Percentiles rank a stretch among this genome's conserved stretches.
phyloP scores from a whole-genome alignment of 2,888 invertebrate genomes.

The Osmoderma eremita region DNA sequence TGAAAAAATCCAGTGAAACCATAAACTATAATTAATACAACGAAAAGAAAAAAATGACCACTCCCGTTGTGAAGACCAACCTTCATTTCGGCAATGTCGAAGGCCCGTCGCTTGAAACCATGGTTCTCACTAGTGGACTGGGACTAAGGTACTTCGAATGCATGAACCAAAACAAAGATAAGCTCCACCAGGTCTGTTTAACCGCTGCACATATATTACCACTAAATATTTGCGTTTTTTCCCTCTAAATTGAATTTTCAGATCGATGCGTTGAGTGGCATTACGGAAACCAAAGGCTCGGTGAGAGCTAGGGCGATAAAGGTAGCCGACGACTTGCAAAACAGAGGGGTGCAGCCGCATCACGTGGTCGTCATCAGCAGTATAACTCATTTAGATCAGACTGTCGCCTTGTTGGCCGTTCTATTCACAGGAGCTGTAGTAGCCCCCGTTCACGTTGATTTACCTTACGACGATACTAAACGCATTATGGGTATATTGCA shows the following conservation, averaged over 20 bases:
- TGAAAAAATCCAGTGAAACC: not conserved
- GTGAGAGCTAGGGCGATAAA: slow-evolving; percentile 54
- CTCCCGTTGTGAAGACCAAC: not conserved
- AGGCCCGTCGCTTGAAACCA: slow-evolving; percentile 15
- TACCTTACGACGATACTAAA: slow-evolving; percentile 51
- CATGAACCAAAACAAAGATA: slow-evolving; percentile 51
- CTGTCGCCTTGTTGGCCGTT: slow-evolving; percentile 55
- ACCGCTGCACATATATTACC: no score
- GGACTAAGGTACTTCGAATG: slow-evolving; percentile 53
- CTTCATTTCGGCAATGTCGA: slow-evolving; percentile 8
- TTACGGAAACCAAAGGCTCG: slow-evolving; percentile 57
- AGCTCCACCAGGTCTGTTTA: slow-evolving; percentile 54
- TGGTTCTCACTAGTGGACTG: slow-evolving; percentile 47
- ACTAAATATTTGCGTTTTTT: no score
- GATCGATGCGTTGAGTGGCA: slow-evolving; percentile 55
- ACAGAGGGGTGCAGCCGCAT: slow-evolving; percentile 50
- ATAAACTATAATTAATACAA: no score
- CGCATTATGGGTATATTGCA: slow-evolving; percentile 51
- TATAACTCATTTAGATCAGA: slow-evolving; percentile 55
- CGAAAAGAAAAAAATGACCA: slow-evolving; percentile 10
- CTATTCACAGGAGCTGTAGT: slow-evolving; percentile 57
- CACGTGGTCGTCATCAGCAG: slow-evolving; percentile 56
- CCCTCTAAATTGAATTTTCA: slow-evolving; percentile 41
- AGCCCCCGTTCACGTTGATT: slow-evolving; percentile 55
- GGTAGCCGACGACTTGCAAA: slow-evolving; percentile 53